A percentile compares a stretch with the other conserved stretches of the same genome.
Conservation (phyloP, 1,140 invertebrate species). For the Conopomorpha cramerella region DNA sequence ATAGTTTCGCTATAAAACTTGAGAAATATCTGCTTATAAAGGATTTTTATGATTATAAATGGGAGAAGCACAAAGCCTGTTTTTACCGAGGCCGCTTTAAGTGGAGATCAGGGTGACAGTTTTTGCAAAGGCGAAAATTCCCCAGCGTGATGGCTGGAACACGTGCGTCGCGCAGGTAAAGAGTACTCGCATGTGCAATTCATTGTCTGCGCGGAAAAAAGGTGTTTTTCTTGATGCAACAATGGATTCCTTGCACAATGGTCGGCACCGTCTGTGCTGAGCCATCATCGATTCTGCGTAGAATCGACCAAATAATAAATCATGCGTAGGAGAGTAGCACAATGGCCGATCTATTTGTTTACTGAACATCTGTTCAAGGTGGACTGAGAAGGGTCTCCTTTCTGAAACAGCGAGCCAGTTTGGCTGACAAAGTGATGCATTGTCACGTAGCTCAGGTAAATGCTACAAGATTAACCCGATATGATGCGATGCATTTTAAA, state of each 20-base stretch:
- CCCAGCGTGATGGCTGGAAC: conserved; percentile 38
- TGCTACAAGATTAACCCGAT: conserved; percentile 54
- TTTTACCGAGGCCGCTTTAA: too few species aligned
- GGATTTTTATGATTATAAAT: conserved; percentile 18
- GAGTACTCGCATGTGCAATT: conserved; percentile 40
- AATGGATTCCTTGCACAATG: conserved; percentile 43
- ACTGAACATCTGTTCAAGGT: conserved; percentile 40
- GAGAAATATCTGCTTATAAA: conserved; percentile 24
- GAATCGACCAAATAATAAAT: conserved; percentile 30
- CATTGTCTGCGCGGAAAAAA: conserved; percentile 38
- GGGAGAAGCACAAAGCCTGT: too few species aligned
- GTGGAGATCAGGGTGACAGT: conserved; percentile 17
- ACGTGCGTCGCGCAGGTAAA: conserved; percentile 52
- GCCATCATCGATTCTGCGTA: conserved; percentile 31
- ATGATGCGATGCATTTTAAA: conserved; percentile 19
- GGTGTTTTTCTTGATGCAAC: conserved; percentile 39
- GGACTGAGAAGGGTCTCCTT: conserved; percentile 13
- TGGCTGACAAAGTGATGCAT: conserved; percentile 22
- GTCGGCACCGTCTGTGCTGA: conserved; percentile 20
- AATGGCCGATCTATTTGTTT: conserved; percentile 36
- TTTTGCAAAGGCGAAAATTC: conserved; percentile 15
- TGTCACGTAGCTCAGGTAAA: conserved; percentile 35
- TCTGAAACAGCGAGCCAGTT: conserved; percentile 27
- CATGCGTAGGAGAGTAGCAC: conserved; percentile 39
- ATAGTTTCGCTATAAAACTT: conserved; percentile 21